A percentile compares a stretch with the other conserved stretches of the same genome.
Conservation (phyloP, 2,113 vertebrate species). For the Copsychus sechellarum region DNA sequence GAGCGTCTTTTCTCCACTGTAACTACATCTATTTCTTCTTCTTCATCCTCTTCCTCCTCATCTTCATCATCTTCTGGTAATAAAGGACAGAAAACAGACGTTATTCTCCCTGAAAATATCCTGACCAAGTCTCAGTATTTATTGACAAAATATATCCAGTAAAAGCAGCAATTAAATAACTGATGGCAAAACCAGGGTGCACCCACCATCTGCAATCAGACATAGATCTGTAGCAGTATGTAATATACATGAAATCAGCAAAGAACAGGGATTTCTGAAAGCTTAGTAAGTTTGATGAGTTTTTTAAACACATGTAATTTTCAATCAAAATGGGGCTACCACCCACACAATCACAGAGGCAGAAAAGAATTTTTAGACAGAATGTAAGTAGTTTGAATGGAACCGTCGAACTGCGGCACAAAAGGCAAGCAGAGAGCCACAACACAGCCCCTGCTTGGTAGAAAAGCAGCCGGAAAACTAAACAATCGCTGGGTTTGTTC, state of each 20-base stretch:
- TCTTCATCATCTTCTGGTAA: conserved; percentile 82
- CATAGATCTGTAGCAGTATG: neutral
- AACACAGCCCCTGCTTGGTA: conserved; percentile 47
- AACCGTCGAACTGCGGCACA: neutral
- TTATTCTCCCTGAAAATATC: conserved; percentile 22
- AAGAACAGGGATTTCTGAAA: neutral
- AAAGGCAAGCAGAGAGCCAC: conserved; percentile 44
- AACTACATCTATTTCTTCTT: conserved; percentile 95
- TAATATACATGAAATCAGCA: neutral
- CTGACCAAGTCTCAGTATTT: neutral
- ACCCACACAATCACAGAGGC: neutral
- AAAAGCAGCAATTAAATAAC: neutral
- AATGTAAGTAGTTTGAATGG: neutral
- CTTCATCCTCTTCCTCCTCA: conserved; percentile 88
- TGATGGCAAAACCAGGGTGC: neutral
- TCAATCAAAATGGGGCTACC: neutral
- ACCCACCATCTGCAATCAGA: neutral
- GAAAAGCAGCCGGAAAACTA: conserved; percentile 72
- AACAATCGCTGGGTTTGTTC: conserved; percentile 81
- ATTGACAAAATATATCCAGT: neutral
- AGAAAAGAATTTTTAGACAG: neutral
- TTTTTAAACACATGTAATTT: neutral
- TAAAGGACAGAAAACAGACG: neutral
- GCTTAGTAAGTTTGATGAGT: neutral
- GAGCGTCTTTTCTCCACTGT: conserved; percentile 91